A percentile compares a stretch with the other conserved stretches of the same genome.
Conservation (phyloP, 2,888 invertebrate species). For the Endotricha flammealis region DNA sequence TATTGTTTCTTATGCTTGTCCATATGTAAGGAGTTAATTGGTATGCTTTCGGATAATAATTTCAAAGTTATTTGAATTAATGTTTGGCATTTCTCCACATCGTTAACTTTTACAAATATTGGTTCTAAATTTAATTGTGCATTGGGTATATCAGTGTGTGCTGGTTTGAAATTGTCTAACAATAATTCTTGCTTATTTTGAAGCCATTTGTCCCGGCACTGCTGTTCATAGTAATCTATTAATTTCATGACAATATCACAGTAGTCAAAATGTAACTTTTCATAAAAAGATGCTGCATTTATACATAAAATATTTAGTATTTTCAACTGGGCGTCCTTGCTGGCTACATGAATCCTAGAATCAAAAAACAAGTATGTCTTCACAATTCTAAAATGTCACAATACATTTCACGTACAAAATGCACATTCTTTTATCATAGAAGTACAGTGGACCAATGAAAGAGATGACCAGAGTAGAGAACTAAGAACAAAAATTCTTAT, state of each 20-base stretch:
- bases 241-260: constrained; percentile 53
- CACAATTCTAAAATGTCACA: no score
- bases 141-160: constrained; percentile 51
- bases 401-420: no score
- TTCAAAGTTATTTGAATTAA: constrained; percentile 53
- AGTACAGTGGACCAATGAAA: no score
- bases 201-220: constrained; percentile 9
- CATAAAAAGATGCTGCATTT: constrained; percentile 70
- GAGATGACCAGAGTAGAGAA: no score
- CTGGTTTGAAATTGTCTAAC: constrained; percentile 66
- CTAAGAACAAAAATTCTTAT: no score
- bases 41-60: constrained; percentile 54
- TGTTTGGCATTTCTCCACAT: constrained; percentile 46
- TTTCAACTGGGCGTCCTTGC: constrained; percentile 76
- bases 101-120: constrained; percentile 53
- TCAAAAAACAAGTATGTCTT: no score
- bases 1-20: constrained; percentile 32
- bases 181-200: constrained; percentile 24
- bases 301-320: constrained; percentile 72
- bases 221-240: constrained; percentile 56
- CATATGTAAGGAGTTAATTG: constrained; percentile 44
- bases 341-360: constrained; percentile 70
- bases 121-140: constrained; percentile 58
- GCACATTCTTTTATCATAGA: no score
- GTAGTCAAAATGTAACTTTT: constrained; percentile 70